Conservation (phyloP, 2,797 vertebrate genomes). For the Orestias chungarensis region DNA sequence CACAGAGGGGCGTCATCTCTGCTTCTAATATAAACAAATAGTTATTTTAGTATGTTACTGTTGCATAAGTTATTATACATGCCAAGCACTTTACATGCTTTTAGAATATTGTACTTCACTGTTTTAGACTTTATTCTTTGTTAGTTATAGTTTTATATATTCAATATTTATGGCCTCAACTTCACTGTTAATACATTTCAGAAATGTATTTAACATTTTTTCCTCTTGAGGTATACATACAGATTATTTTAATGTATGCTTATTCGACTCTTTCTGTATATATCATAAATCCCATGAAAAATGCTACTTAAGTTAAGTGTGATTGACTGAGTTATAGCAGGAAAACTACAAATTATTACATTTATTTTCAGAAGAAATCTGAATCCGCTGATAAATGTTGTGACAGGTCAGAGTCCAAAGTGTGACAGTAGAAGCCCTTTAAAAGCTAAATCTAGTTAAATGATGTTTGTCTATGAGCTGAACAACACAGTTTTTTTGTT, state of each 20-base stretch:
- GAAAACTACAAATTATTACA: too few relatives aligned
- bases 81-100: background rate
- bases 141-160: background rate
- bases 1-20: background rate
- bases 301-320: too few relatives aligned
- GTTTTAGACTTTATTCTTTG: background rate
- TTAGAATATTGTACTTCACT: background rate
- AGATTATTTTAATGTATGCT: too few relatives aligned
- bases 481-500: slow-evolving; percentile 5
- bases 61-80: background rate
- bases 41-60: background rate
- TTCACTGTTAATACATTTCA: too few relatives aligned
- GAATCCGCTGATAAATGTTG: background rate
- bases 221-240: too few relatives aligned
- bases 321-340: too few relatives aligned
- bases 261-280: too few relatives aligned
- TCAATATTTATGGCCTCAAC: too few relatives aligned
- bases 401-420: background rate
- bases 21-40: background rate
- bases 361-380: too few relatives aligned
- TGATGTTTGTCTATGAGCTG: background rate
- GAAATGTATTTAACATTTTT: too few relatives aligned
- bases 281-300: too few relatives aligned
- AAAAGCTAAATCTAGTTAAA: background rate
- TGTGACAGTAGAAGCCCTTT: too few relatives aligned